Evolutionary conservation across 2,113 vertebrate genomes (phyloP), one percentile per base, ranked within the genome.

Genomic region (Cathartes aura): DNA sequence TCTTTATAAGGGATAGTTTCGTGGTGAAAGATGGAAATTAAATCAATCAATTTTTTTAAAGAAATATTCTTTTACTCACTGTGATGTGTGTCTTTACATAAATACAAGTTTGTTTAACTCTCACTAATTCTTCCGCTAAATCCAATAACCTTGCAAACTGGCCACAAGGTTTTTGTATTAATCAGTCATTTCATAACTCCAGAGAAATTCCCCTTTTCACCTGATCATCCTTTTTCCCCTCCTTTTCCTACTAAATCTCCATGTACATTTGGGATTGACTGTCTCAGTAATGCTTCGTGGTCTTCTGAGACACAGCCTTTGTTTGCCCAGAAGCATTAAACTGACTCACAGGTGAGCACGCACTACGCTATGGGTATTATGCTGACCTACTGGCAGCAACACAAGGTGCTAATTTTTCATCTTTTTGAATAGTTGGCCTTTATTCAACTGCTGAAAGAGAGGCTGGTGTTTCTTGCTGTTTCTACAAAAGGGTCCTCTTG

Each of bases 331-430:
- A 82, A 78, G 10, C 42, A 53, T 79, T 50, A 84, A 89, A 67
- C 50, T 55, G 34, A 36, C 42, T 82, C 47, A 73, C 40, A 90
- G 70, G 50, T 84, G 56, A 95, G 38, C 38, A 50, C 3, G 5
- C n/a, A 11, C 15, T 32, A 29, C 38, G 73, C 52, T 80, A 55
- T 2, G 7, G 40, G 52, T 75, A 36, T 87, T 87, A 82, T 14
- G 45, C 17, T 80, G 80, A 83, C 71, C 87, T 60, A 47, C 67
- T 73, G 26, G 67, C 75, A 89, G 43, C 67, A 72, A 52, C 52
- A 92, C 71, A 90, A 72, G 43, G 71, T 72, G 48, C 7, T 75
- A 79, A 68, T 91, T 94, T 91, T 87, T 93, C 48, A 81, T 93
- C 38, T 56, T 87, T 94, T 66, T 89, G 6, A 89, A 56, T 76